A percentile compares a stretch with the other conserved stretches of the same genome.
Conservation (phyloP, 2,888 invertebrate species). For the Aleiodes testaceus region DNA sequence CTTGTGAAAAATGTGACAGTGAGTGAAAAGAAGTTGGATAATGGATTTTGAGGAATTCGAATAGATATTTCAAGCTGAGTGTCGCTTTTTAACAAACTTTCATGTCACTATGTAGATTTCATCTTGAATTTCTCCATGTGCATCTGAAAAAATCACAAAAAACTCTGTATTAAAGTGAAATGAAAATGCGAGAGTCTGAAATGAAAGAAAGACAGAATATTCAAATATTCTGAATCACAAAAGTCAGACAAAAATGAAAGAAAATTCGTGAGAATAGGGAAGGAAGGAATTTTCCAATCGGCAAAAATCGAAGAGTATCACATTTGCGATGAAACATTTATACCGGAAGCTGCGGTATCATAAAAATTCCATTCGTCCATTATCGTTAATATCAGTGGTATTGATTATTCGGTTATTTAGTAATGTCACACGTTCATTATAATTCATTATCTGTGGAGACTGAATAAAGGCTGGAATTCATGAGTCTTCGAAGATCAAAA, state of each 20-base stretch:
- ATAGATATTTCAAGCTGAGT: too few relatives aligned
- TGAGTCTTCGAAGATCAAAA: too few relatives aligned
- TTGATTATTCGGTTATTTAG: slow-evolving; percentile 14
- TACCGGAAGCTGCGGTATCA: slow-evolving; percentile 62
- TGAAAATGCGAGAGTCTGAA: neutral
- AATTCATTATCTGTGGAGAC: slow-evolving; percentile 7
- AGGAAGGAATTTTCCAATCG: slow-evolving; percentile 16
- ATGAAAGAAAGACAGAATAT: neutral
- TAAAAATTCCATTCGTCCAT: slow-evolving; percentile 63
- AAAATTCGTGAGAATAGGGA: neutral
- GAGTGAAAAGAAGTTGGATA: too few relatives aligned
- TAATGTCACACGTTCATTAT: slow-evolving; percentile 11
- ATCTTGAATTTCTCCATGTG: too few relatives aligned
- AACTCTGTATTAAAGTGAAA: neutral
- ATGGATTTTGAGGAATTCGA: too few relatives aligned
- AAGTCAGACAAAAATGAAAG: neutral
- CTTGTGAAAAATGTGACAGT: too few relatives aligned
- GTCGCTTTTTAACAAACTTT: too few relatives aligned
- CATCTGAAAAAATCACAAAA: neutral
- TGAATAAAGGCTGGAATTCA: too few relatives aligned
- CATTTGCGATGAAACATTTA: slow-evolving; percentile 63
- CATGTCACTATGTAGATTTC: too few relatives aligned
- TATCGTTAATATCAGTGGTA: slow-evolving; percentile 46
- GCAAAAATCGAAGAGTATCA: slow-evolving; percentile 9
- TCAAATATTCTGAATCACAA: neutral